Percentiles rank a stretch among this genome's conserved stretches.
These are phyloP conservation scores for Zaprionus lachaisei DNA, from an alignment of 1,140 invertebrate species.

Conservation along the genomic window DNA sequence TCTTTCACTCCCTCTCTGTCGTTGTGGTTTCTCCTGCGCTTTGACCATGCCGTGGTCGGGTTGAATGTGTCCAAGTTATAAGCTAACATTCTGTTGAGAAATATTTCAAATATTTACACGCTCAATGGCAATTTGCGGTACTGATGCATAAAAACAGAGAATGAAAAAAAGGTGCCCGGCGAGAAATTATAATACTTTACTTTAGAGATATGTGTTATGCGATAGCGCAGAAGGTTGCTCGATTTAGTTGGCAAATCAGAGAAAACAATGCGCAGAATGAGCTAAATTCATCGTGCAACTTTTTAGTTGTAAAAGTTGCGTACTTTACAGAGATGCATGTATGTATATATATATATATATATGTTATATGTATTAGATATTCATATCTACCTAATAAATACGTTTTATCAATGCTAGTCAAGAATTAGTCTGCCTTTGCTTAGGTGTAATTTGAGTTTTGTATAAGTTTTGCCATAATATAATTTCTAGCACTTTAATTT, in stretches of 20 bases:
- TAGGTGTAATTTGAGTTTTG: too few relatives aligned
- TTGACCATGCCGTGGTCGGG: constrained; percentile 41
- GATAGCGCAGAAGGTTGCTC: not conserved
- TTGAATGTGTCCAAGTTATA: constrained; percentile 26
- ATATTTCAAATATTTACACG: constrained; percentile 31
- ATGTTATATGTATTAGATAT: too few relatives aligned
- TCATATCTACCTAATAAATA: too few relatives aligned
- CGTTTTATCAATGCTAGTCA: too few relatives aligned
- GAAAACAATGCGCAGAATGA: not conserved
- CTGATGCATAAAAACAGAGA: not conserved
- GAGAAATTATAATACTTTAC: constrained; percentile 16
- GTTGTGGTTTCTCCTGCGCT: constrained; percentile 10
- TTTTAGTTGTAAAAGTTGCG: not conserved
- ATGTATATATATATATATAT: too few relatives aligned
- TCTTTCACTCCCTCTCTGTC: not conserved
- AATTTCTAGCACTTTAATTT: too few relatives aligned
- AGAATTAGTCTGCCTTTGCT: too few relatives aligned
- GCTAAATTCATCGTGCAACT: not conserved
- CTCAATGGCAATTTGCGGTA: constrained; percentile 34
- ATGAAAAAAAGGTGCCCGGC: constrained; percentile 17
- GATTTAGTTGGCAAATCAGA: not conserved
- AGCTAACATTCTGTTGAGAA: constrained; percentile 1
- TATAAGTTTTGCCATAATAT: too few relatives aligned
- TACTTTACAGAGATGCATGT: too few relatives aligned
- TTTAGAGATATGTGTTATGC: constrained; percentile 1